phyloP scores from a whole-genome alignment of 2,113 vertebrate genomes.

The Corythaixoides concolor region DNA sequence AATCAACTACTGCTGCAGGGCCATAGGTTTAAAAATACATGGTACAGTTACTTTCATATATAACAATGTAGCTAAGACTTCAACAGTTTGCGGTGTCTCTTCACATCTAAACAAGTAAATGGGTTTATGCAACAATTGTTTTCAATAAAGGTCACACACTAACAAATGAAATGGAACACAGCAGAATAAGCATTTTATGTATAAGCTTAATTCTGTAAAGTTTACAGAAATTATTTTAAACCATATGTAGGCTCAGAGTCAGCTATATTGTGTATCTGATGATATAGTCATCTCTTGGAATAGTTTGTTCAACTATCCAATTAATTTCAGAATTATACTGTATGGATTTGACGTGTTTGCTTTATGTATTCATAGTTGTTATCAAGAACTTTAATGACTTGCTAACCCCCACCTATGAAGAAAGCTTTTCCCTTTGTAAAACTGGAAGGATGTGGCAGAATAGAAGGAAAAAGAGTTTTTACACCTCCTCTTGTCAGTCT shows the following conservation, averaged over 20 bases:
- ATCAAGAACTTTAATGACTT: conserved; percentile 54
- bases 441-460: conserved; percentile 54
- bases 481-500: conserved; percentile 78
- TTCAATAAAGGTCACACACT: conserved; percentile 60
- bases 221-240: conserved; percentile 54
- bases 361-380: conserved; percentile 55
- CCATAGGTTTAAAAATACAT: conserved; percentile 57
- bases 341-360: conserved; percentile 40
- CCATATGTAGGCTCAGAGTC: conserved; percentile 16
- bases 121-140: conserved; percentile 63
- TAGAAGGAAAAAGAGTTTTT: conserved; percentile 65
- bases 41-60: conserved; percentile 42
- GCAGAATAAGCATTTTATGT: conserved; percentile 17
- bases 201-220: conserved; percentile 30
- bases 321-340: conserved; percentile 61
- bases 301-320: conserved; percentile 39
- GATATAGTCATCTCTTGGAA: neutral
- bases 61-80: conserved; percentile 25
- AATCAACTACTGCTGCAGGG: conserved; percentile 55
- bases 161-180: conserved; percentile 40
- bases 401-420: conserved; percentile 41
- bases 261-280: conserved; percentile 13
- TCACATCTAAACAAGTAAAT: conserved; percentile 64
- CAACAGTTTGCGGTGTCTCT: conserved; percentile 60
- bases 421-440: conserved; percentile 62